Percentiles rank a stretch among this genome's conserved stretches.
phyloP scores from a whole-genome alignment of 2,797 vertebrate genomes.

The Sebastes melanostomus region DNA sequence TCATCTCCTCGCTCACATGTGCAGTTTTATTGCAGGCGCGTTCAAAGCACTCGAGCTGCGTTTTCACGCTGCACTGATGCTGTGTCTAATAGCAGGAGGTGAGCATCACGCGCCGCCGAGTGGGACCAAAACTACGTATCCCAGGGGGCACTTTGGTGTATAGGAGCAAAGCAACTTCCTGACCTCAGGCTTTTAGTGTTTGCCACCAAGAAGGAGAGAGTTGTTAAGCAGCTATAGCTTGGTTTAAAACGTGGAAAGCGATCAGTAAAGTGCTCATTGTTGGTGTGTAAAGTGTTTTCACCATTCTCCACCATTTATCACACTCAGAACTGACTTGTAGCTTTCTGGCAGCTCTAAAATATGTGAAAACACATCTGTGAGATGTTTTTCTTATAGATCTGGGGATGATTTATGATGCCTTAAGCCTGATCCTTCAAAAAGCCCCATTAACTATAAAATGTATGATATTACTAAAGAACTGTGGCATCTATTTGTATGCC shows the following conservation, averaged over 20 bases:
- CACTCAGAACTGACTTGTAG: not conserved
- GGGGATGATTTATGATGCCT: no score
- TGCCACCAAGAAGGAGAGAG: constrained; percentile 18
- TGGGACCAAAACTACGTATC: constrained; percentile 58
- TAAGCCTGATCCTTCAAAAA: no score
- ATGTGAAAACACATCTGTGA: not conserved
- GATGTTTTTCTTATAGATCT: no score
- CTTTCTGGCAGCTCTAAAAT: not conserved
- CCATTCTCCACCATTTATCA: not conserved
- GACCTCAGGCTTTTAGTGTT: constrained; percentile 62
- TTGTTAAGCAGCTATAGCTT: constrained; percentile 17
- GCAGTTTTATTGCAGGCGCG: not conserved
- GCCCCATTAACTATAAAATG: no score
- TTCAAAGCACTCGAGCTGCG: constrained; percentile 53
- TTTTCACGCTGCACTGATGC: constrained; percentile 74
- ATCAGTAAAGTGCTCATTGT: constrained; percentile 27
- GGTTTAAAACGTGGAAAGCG: not conserved
- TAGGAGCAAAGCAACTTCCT: constrained; percentile 48
- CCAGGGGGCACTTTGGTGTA: constrained; percentile 54
- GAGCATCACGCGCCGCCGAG: constrained; percentile 50
- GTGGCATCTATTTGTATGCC: no score
- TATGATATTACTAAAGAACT: no score
- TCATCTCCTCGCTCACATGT: constrained; percentile 30
- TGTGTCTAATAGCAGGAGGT: constrained; percentile 77
- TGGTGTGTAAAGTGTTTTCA: constrained; percentile 9